Base-by-base conservation (phyloP, 2,797 vertebrate genomes). In the Typhlichthys subterraneus region DNA sequence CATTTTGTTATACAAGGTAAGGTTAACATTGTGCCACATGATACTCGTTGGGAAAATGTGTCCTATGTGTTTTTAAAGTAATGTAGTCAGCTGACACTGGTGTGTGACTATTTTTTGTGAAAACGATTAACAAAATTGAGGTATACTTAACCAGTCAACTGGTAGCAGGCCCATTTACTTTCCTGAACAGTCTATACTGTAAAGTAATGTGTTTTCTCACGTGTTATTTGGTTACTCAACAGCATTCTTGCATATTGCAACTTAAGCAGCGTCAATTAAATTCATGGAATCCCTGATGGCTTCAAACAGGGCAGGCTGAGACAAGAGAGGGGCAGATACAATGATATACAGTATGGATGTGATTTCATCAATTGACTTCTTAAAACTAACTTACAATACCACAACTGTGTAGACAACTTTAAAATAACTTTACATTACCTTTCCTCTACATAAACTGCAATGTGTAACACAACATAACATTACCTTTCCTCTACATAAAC, bases 241-340 rank as follows among this genome's bases (percentile, higher is more conserved):
- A 52, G 15, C 50, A 52, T 52, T 52, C 38, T 42, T 42, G 38
- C 38, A 42, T 42, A 42, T 42, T 42, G 19, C 5, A 11, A 52
- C 2, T 61, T 45, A 52, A 52, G 52, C 17, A 23, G 48, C 31
- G 12, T 17, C 46, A 50, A 61, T 61, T 31, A 51, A 61, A 42
- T 61, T 13, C 9, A 52, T 19, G 33, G 14, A 12, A 14, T 42
- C 31, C 42, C 7, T 42, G 17, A 51, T 38, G 14, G 14, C n/a
- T 5, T 4, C 19, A 14, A 19, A 42, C 8, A 42, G 38, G 38
- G 38, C 31, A 61, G 11, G 31, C 48, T 61, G 7, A 51, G 59
- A 51, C 48, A 19, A 48, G 59, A 61, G 8, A 14, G 29, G 38
- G 38, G 38, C 7, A 42, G 38, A 42, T 42, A 42, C 38, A 42